phyloP scores from a whole-genome alignment of 2,888 invertebrate species.

The Seira ritae region DNA sequence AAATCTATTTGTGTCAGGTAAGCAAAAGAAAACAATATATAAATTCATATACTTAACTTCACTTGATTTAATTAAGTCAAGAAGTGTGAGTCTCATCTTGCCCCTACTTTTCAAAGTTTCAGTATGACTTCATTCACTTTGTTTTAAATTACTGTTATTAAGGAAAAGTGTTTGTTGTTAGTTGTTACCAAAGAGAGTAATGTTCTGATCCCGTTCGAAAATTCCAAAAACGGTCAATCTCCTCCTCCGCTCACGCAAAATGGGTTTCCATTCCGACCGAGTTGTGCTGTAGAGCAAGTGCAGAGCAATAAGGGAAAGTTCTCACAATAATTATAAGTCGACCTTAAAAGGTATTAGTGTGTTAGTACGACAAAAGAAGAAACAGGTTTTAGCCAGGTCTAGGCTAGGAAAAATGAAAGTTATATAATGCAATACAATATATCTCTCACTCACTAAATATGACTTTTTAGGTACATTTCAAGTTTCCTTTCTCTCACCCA shows the following conservation, averaged over 20 bases:
- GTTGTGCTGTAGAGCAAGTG: too few species aligned
- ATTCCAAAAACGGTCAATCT: too few species aligned
- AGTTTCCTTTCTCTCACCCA: background rate
- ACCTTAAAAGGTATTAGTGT: slow-evolving; percentile 4
- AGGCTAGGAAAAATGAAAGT: background rate
- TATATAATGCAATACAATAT: background rate
- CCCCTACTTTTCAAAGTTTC: slow-evolving; percentile 30
- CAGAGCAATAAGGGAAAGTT: slow-evolving; percentile 16
- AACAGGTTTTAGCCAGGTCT: background rate
- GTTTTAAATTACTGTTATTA: too few species aligned
- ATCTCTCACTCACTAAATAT: background rate
- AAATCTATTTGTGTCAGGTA: slow-evolving; percentile 96
- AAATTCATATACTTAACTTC: background rate
- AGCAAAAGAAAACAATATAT: slow-evolving; percentile 48
- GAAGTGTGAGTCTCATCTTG: slow-evolving; percentile 68
- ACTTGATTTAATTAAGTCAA: slow-evolving; percentile 66
- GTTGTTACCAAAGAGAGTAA: too few species aligned
- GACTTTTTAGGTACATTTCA: background rate
- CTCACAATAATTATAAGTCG: slow-evolving; percentile 5
- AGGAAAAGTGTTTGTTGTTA: too few species aligned
- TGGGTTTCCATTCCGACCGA: too few species aligned
- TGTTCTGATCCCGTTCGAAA: too few species aligned
- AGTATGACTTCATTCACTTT: too few species aligned
- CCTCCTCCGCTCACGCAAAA: too few species aligned
- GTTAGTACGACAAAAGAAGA: slow-evolving; percentile 2